phyloP scores from a whole-genome alignment of 2,888 invertebrate species.

The Aradus depressus region DNA sequence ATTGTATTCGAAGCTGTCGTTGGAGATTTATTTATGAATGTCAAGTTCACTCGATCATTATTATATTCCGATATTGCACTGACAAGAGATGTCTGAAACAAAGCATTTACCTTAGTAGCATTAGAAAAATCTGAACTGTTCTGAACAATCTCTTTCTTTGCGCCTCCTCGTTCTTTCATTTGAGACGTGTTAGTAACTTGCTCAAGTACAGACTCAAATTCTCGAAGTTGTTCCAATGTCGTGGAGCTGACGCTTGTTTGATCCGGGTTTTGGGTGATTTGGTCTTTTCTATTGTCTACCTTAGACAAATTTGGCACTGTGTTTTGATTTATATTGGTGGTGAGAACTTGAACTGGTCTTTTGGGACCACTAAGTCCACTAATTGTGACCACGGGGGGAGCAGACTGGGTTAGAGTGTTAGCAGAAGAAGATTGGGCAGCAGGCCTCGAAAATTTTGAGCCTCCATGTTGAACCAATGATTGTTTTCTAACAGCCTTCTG shows the following conservation, averaged over 20 bases:
- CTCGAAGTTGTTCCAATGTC: constrained; percentile 62
- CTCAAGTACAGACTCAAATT: constrained; percentile 69
- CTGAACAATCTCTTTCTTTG: constrained; percentile 37
- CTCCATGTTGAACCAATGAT: constrained; percentile 35
- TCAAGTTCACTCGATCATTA: constrained; percentile 27
- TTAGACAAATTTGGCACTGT: constrained; percentile 20
- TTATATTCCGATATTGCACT: constrained; percentile 27
- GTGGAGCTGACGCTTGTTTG: constrained; percentile 56
- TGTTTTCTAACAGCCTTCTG: constrained; percentile 37
- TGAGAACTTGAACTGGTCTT: constrained; percentile 34
- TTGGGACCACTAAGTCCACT: constrained; percentile 28
- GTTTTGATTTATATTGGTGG: constrained; percentile 23
- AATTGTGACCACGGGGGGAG: constrained; percentile 36
- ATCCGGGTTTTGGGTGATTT: constrained; percentile 36
- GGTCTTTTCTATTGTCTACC: constrained; percentile 29
- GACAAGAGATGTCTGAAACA: constrained; percentile 26
- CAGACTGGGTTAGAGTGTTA: constrained; percentile 45
- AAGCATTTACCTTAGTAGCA: constrained; percentile 24
- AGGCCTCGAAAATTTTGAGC: constrained; percentile 42
- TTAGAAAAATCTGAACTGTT: constrained; percentile 19
- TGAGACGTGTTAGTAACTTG: constrained; percentile 45
- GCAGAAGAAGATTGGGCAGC: constrained; percentile 50
- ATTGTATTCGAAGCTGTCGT: constrained; percentile 18
- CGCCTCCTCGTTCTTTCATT: constrained; percentile 57
- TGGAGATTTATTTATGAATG: constrained; percentile 27